phyloP scores from a whole-genome alignment of 2,797 vertebrate genomes.

The Galagoides demidoff region DNA sequence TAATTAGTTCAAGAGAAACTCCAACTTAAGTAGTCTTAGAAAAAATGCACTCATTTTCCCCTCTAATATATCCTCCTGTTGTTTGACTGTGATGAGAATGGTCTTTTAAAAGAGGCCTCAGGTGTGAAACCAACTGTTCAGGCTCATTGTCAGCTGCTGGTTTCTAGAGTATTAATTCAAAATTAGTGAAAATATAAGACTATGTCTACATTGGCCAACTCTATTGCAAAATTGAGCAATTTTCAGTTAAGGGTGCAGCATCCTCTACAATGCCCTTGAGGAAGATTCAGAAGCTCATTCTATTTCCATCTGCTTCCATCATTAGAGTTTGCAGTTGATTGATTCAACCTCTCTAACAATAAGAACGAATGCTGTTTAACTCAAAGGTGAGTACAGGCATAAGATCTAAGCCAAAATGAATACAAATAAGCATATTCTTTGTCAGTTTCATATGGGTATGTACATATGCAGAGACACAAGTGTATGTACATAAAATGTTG shows the following conservation, averaged over 20 bases:
- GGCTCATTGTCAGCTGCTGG: conserved; percentile 78
- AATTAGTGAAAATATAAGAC: conserved; percentile 79
- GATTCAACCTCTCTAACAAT: conserved; percentile 75
- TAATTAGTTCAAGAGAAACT: conserved; percentile 80
- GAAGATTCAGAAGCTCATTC: conserved; percentile 73
- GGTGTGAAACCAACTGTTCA: conserved; percentile 81
- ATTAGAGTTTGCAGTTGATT: conserved; percentile 73
- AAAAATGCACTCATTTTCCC: conserved; percentile 70
- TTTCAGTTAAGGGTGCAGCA: conserved; percentile 73
- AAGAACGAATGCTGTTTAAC: conserved; percentile 41
- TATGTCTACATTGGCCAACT: conserved; percentile 76
- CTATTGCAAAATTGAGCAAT: conserved; percentile 73
- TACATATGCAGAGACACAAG: background rate
- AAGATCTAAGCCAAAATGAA: conserved; percentile 12
- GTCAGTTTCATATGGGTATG: background rate
- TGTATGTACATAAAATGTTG: background rate
- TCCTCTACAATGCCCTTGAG: conserved; percentile 78
- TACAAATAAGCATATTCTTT: background rate
- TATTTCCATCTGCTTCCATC: conserved; percentile 79
- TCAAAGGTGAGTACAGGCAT: conserved; percentile 56
- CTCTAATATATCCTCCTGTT: conserved; percentile 71
- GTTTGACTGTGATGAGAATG: conserved; percentile 77
- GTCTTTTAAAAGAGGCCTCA: conserved; percentile 81
- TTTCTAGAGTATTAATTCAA: conserved; percentile 78
- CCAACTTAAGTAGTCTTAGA: conserved; percentile 77